phyloP scores from a whole-genome alignment of 2,888 invertebrate species.

The Neria commutata region DNA sequence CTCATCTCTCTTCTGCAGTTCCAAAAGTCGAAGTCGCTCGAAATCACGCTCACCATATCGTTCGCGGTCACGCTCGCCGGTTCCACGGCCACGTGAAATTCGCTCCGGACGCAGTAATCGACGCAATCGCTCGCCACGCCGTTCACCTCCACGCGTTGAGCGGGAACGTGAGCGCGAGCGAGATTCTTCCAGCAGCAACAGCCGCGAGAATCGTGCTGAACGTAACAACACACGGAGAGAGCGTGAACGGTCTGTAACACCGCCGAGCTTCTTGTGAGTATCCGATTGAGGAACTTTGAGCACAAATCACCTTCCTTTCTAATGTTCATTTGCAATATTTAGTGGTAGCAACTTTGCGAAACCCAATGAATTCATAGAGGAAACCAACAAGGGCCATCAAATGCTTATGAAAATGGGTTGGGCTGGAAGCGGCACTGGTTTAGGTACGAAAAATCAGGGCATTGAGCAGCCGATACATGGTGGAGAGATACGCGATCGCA shows the following conservation, averaged over 20 bases:
- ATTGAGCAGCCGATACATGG: conserved; percentile 94
- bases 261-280: conserved; percentile 79
- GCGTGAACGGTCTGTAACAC: conserved; percentile 64
- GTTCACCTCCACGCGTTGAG: conserved; percentile 48
- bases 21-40: conserved; percentile 65
- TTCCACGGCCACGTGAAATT: conserved; percentile 24
- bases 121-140: conserved; percentile 62
- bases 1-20: conserved; percentile 46
- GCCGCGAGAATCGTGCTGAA: conserved; percentile 45
- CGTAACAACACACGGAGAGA: conserved; percentile 60
- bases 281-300: too few species aligned
- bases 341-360: conserved; percentile 56
- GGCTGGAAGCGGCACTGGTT: conserved; percentile 85
- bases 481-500: conserved; percentile 86
- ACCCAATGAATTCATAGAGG: conserved; percentile 73
- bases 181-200: conserved; percentile 52
- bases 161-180: conserved; percentile 35
- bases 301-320: background rate
- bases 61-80: conserved; percentile 61
- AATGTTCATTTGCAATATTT: conserved; percentile 28
- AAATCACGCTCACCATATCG: conserved; percentile 64
- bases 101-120: conserved; percentile 46
- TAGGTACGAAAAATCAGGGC: conserved; percentile 94
- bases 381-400: conserved; percentile 96
- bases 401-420: conserved; percentile 98